phyloP scores from a whole-genome alignment of 2,888 invertebrate species.

The Ypsolopha scabrella region DNA sequence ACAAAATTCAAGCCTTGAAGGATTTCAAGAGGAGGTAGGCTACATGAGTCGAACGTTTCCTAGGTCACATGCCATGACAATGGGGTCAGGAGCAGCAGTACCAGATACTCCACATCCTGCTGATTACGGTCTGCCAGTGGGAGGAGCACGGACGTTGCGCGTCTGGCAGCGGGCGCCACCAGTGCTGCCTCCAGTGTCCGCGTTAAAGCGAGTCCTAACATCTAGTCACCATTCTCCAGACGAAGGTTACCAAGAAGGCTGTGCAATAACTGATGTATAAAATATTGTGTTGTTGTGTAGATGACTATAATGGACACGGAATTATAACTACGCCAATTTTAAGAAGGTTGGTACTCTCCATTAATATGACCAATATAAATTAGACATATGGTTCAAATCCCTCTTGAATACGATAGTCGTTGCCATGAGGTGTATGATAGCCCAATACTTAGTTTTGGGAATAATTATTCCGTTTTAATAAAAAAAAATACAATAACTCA shows the following conservation, averaged over 20 bases:
- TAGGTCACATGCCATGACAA: slow-evolving; percentile 49
- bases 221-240: slow-evolving; percentile 89
- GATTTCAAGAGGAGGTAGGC: slow-evolving; percentile 72
- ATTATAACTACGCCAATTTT: slow-evolving; percentile 41
- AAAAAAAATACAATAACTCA: no score
- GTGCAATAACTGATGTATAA: slow-evolving; percentile 88
- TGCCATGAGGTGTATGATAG: no score
- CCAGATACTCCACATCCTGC: slow-evolving; percentile 74
- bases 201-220: slow-evolving; percentile 85
- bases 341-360: slow-evolving; percentile 10
- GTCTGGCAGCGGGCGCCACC: slow-evolving; percentile 92
- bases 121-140: slow-evolving; percentile 83
- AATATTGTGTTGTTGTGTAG: slow-evolving; percentile 10
- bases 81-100: slow-evolving; percentile 59
- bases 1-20: slow-evolving; percentile 69
- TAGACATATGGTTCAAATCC: no score
- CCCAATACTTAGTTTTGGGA: no score
- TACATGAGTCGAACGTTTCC: slow-evolving; percentile 74
- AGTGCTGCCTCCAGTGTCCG: slow-evolving; percentile 86
- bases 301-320: slow-evolving; percentile 19
- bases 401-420: no score
- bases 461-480: no score
- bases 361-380: no score
- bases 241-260: slow-evolving; percentile 93
- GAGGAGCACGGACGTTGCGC: slow-evolving; percentile 80